phyloP scores from a whole-genome alignment of 2,888 invertebrate genomes.

The Rotaria macrura region DNA sequence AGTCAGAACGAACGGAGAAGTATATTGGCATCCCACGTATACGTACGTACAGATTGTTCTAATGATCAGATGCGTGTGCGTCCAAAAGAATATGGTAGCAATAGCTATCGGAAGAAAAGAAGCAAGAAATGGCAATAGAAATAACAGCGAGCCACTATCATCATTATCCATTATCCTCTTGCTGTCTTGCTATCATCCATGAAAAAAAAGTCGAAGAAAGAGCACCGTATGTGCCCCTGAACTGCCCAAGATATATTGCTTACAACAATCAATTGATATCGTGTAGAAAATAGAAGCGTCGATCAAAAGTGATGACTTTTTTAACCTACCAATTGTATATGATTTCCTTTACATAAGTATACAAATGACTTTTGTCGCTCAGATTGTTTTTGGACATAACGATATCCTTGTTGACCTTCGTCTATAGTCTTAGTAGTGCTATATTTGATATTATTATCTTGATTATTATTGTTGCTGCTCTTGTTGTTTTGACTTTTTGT shows the following conservation, averaged over 20 bases:
- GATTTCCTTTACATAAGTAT: background rate
- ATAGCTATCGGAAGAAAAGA: background rate
- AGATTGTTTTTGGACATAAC: background rate
- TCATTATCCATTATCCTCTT: slow-evolving; percentile 1
- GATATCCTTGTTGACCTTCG: background rate
- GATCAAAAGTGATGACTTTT: background rate
- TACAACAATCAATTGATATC: background rate
- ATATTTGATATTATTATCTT: background rate
- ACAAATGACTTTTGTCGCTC: background rate
- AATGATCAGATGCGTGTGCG: background rate
- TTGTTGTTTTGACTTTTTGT: background rate
- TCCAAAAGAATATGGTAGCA: background rate
- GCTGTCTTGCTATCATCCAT: background rate
- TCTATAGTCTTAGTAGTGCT: background rate
- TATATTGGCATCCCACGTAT: background rate
- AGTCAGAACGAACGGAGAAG: background rate
- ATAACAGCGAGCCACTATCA: background rate
- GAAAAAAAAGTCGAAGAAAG: background rate
- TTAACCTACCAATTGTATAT: background rate
- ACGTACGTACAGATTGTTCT: background rate
- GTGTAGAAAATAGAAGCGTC: background rate
- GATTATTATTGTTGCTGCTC: background rate
- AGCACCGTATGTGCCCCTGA: background rate
- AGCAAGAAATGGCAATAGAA: background rate
- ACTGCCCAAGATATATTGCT: background rate